Percentiles rank a stretch among this genome's conserved stretches.
Conservation (phyloP, 2,888 invertebrate genomes). For the Panzeria rudis region DNA sequence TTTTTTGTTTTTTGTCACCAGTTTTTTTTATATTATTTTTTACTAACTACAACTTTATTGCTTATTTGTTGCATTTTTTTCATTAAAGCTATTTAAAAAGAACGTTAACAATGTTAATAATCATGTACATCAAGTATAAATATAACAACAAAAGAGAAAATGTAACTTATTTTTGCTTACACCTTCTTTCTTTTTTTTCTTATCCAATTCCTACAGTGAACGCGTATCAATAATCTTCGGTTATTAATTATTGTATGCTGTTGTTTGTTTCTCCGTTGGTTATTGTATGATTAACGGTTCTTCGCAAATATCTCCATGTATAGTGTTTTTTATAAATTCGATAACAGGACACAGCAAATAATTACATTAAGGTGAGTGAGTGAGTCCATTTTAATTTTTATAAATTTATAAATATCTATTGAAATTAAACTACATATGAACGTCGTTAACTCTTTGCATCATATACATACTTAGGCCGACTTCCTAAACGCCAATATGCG, state of each 20-base stretch:
- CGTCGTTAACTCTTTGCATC: too few relatives aligned
- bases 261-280: slow-evolving; percentile 24
- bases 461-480: too few relatives aligned
- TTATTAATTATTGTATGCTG: slow-evolving; percentile 39
- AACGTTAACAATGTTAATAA: neutral
- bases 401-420: neutral
- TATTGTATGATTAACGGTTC: slow-evolving; percentile 55
- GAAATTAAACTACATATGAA: neutral
- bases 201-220: slow-evolving; percentile 4
- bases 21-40: neutral
- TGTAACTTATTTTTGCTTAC: slow-evolving; percentile 33
- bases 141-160: neutral
- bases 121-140: neutral
- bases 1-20: slow-evolving; percentile 45
- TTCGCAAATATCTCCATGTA: slow-evolving; percentile 65
- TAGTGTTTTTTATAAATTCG: slow-evolving; percentile 67
- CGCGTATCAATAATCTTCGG: slow-evolving; percentile 17
- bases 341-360: slow-evolving; percentile 65
- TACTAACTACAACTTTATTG: neutral
- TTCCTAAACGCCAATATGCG: too few relatives aligned
- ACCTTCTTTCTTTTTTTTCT: neutral
- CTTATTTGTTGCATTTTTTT: neutral
- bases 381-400: slow-evolving; percentile 37
- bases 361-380: slow-evolving; percentile 67
- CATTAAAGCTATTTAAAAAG: neutral